Evolutionary conservation across 2,888 invertebrate genomes (phyloP).

Genomic region (Saturnia pavonia): DNA sequence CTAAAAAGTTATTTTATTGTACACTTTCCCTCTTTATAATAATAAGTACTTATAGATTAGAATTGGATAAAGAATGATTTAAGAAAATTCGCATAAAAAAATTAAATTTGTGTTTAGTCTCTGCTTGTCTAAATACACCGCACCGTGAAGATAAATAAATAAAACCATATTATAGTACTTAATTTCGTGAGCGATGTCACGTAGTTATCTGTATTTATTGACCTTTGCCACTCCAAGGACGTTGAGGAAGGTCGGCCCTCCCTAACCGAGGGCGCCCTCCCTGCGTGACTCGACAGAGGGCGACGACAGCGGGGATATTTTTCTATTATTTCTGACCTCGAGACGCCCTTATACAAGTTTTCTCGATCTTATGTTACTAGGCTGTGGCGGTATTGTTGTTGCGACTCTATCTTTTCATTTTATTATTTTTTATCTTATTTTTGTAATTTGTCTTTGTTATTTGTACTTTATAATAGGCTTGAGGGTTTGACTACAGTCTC

Average conservation of each 20-base stretch:
- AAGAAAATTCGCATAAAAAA: not conserved
- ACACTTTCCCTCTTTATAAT: too few relatives aligned
- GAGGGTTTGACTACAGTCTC: not conserved
- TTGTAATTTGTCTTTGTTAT: not conserved
- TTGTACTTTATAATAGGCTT: not conserved
- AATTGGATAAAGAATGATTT: too few relatives aligned
- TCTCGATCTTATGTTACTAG: constrained; percentile 19
- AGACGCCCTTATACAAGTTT: constrained; percentile 56
- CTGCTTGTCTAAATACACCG: not conserved
- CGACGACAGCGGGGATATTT: constrained; percentile 54
- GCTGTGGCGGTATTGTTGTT: not conserved
- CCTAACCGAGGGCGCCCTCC: constrained; percentile 22
- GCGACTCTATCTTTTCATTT: not conserved
- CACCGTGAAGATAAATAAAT: not conserved
- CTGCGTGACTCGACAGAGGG: constrained; percentile 38
- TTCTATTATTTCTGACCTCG: constrained; percentile 72
- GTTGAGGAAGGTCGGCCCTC: constrained; percentile 67
- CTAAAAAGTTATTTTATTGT: too few relatives aligned
- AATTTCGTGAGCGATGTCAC: constrained; percentile 18
- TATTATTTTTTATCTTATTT: not conserved
- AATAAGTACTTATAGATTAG: too few relatives aligned
- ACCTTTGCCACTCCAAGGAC: constrained; percentile 64
- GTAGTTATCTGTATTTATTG: constrained; percentile 43
- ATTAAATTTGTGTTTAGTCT: not conserved
- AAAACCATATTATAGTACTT: not conserved